phyloP scores from a whole-genome alignment of 2,888 invertebrate species.

The Zeuzera pyrina region DNA sequence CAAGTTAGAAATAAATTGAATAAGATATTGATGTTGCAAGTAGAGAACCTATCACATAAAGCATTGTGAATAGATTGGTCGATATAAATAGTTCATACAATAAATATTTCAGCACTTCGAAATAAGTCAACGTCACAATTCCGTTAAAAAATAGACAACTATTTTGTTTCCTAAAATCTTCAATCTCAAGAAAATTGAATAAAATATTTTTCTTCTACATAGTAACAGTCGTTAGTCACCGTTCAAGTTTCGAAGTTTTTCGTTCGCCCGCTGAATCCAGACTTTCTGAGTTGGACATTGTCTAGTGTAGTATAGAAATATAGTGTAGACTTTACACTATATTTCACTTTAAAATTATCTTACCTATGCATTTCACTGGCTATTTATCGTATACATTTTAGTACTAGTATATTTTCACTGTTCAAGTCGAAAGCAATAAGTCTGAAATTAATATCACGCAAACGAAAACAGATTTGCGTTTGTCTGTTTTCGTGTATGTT shows the following conservation, averaged over 20 bases:
- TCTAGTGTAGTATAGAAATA: too few relatives aligned
- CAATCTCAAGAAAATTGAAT: conserved; percentile 28
- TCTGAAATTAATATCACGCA: background rate
- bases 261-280: conserved; percentile 25
- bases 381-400: conserved; percentile 34
- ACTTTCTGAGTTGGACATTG: conserved; percentile 32
- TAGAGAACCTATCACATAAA: too few relatives aligned
- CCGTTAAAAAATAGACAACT: too few relatives aligned
- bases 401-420: conserved; percentile 13
- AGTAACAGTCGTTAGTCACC: conserved; percentile 36
- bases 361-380: conserved; percentile 32
- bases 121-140: too few relatives aligned
- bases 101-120: too few relatives aligned
- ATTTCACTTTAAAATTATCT: too few relatives aligned
- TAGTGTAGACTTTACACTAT: too few relatives aligned
- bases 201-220: conserved; percentile 30
- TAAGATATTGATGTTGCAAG: too few relatives aligned
- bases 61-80: too few relatives aligned
- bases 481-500: background rate
- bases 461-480: conserved; percentile 1
- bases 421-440: background rate
- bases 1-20: too few relatives aligned
- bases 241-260: conserved; percentile 32
- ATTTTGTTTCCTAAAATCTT: too few relatives aligned
- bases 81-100: too few relatives aligned